Evolutionary conservation across 2,797 vertebrate genomes (phyloP).

Genomic region (Remorina albescens): DNA sequence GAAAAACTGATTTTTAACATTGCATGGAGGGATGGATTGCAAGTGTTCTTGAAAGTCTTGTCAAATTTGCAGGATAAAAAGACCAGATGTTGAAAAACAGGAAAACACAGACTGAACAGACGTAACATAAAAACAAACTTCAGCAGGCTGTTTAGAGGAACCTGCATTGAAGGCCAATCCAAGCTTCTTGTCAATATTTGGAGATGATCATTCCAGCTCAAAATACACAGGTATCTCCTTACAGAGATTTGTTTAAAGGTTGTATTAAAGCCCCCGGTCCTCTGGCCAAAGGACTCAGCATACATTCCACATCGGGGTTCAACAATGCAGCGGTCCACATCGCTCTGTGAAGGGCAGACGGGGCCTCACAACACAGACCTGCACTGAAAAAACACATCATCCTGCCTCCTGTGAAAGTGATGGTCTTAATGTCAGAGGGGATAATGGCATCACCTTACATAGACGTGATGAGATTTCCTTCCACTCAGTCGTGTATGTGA

Average conservation of each 20-base stretch:
- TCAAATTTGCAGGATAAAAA: conserved; percentile 4
- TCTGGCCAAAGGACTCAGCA: conserved; percentile 56
- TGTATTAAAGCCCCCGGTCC: conserved; percentile 55
- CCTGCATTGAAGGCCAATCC: conserved; percentile 1
- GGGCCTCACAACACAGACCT: conserved; percentile 28
- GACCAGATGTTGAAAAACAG: not conserved
- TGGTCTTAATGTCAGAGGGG: conserved; percentile 5
- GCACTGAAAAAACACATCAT: conserved; percentile 9
- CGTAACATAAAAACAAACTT: not conserved
- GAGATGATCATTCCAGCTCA: conserved; percentile 56
- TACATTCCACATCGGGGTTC: conserved; percentile 76
- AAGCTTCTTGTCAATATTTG: conserved; percentile 36
- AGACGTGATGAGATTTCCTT: conserved; percentile 14
- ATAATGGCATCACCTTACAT: conserved; percentile 45
- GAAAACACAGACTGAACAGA: not conserved
- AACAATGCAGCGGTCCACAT: conserved; percentile 65
- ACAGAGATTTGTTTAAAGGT: conserved; percentile 71
- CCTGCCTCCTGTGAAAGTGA: conserved; percentile 24
- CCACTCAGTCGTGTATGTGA: not conserved
- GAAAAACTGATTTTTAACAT: not conserved
- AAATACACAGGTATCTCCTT: conserved; percentile 73
- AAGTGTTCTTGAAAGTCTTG: not conserved
- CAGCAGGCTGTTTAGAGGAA: not conserved
- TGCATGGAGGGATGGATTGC: not conserved
- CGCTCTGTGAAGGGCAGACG: conserved; percentile 49